Base-by-base conservation (phyloP, 1,140 invertebrate species). In the Tribolium castaneum region DNA sequence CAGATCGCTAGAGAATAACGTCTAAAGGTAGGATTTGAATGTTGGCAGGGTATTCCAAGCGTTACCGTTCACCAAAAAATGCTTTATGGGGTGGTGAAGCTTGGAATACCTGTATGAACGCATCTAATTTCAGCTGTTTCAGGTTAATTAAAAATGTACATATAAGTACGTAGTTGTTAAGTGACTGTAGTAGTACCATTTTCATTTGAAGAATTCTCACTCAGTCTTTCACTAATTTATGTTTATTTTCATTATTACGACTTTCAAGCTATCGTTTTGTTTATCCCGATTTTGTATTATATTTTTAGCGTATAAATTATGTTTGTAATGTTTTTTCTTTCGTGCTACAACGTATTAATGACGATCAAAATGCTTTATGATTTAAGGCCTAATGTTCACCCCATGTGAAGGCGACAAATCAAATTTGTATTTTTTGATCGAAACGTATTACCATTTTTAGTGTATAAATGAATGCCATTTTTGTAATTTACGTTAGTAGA, bases 151-250 rank as follows among this genome's bases (percentile, higher is more conserved):
- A 13, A 62, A 5, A 4, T 66, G 59, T 66, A 66, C 59, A 66
- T 66, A 66, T 66, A 7, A 59, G 19, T 66, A 35, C 6, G 30
- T 66, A 35, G 19, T 66, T 16, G 9, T 7, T 45, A 45, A 45
- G 59, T 35, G 14, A 30, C 12, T 66, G 34, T 35, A 25, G 12
- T 35, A 14, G 30, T 30, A 39, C 14, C 9, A 22, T 34, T 66
- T 66, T 66, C 59, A 66, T 72, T 72, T 73, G 25, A 51, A 51
- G 49, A 30, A 52, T 73, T 73, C 71, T 73, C 71, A 73, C 71
- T 51, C 71, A 7, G 71, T 73, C 71, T 73, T 73, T 73, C 71
- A 73, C 12, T 73, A 54, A 73, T 73, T 52, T 73, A 51, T 54
- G 22, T 52, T 73, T n/a, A 22, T 9, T 45, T n/a, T 45, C 39